Percentiles rank a stretch among this genome's conserved stretches.
Conservation (phyloP, 1,140 invertebrate genomes). For the Cydia amplana region DNA sequence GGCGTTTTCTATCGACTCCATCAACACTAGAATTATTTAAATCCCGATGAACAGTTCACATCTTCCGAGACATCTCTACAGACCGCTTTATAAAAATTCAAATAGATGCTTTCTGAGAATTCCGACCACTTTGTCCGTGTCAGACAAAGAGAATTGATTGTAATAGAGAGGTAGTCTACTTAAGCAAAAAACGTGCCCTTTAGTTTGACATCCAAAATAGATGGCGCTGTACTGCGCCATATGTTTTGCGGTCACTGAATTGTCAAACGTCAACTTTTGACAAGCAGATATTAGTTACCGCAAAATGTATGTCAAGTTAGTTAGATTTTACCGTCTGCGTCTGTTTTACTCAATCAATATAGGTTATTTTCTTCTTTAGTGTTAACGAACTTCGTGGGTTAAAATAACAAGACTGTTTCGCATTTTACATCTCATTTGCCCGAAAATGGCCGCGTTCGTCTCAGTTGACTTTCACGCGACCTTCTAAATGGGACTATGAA, state of each 20-base stretch:
- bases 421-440: slow-evolving; percentile 22
- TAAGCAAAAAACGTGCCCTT: too few species aligned
- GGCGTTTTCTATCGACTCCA: too few species aligned
- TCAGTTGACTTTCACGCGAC: slow-evolving; percentile 22
- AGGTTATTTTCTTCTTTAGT: too few species aligned
- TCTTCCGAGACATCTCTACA: neutral
- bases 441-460: slow-evolving; percentile 7
- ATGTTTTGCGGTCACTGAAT: too few species aligned
- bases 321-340: too few species aligned
- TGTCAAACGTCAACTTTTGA: too few species aligned
- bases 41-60: neutral
- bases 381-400: neutral
- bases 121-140: neutral
- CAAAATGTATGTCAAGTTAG: too few species aligned
- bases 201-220: too few species aligned
- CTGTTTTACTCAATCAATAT: too few species aligned
- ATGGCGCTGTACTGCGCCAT: too few species aligned
- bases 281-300: too few species aligned
- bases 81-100: neutral
- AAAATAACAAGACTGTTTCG: slow-evolving; percentile 16
- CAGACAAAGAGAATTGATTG: neutral
- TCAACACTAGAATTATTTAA: neutral
- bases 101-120: neutral
- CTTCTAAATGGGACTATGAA: slow-evolving; percentile 8
- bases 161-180: too few species aligned